A percentile compares a stretch with the other conserved stretches of the same genome.
Conservation (phyloP, 2,797 vertebrate genomes). For the Macropodus opercularis region DNA sequence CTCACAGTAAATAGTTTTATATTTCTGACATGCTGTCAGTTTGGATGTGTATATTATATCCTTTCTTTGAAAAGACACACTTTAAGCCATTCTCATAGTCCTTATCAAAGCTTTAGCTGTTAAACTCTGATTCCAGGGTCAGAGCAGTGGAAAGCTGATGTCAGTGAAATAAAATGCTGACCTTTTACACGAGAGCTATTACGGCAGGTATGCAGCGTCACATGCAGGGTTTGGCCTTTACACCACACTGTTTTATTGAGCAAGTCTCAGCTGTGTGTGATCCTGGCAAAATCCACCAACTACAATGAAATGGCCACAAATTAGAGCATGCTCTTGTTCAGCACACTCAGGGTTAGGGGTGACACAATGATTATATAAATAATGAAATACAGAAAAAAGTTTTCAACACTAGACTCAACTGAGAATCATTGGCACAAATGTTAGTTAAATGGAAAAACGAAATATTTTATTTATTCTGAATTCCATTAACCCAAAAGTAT, state of each 20-base stretch:
- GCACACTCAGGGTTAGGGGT: neutral
- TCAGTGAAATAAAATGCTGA: slow-evolving; percentile 27
- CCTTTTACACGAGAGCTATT: slow-evolving; percentile 50
- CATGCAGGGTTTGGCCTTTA: slow-evolving; percentile 33
- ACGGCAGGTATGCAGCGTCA: neutral
- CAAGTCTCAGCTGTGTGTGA: slow-evolving; percentile 24
- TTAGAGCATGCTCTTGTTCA: slow-evolving; percentile 15
- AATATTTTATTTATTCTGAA: neutral
- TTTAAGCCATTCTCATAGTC: slow-evolving; percentile 8
- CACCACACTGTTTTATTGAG: slow-evolving; percentile 44
- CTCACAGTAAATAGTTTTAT: too few species aligned
- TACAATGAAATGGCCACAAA: slow-evolving; percentile 14
- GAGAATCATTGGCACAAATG: neutral
- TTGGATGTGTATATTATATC: neutral
- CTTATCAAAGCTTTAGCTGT: slow-evolving; percentile 10
- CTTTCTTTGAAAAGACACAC: neutral
- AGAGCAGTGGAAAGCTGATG: slow-evolving; percentile 36
- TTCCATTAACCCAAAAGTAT: accelerated
- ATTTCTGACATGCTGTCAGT: neutral
- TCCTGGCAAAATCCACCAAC: slow-evolving; percentile 15
- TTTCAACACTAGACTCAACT: too few species aligned
- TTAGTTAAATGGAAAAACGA: neutral
- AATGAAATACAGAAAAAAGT: too few species aligned
- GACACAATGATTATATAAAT: too few species aligned
- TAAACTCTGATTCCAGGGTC: slow-evolving; percentile 22